Evolutionary conservation across 2,797 vertebrate genomes (phyloP), one percentile per base, ranked within the genome.

Genomic region (Muscicapa striata): DNA sequence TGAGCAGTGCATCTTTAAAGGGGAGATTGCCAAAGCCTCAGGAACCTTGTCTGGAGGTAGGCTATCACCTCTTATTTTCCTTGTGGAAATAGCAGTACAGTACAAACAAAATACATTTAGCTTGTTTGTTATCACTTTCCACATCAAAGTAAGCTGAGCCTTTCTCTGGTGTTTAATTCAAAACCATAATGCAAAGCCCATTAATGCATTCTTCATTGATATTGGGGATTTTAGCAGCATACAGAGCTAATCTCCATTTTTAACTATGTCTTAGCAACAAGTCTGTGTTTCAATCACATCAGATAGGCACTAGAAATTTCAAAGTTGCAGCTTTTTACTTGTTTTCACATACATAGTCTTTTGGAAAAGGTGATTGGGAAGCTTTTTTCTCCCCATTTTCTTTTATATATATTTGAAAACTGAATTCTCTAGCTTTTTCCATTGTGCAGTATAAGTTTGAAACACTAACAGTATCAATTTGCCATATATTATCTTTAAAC

Each of bases 11-110:
- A 98, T 99, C 97, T 99, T 99, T 96, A 98, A 97, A 91, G 99
- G 99, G 58, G 99, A 99, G 97, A 99, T 99, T 23, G 99, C 99
- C 54, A 99, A 99, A 95, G 99, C 99, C 22, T 99, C 99, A 0
- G 99, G 99, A 87, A 98, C 98, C 1, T 96, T 99, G 62, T 97
- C 98, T 14, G 99, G 99, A 99, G 99, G 99, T 99, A 98, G 12
- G 8, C 49, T 81, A 5, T 80, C 3, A 19, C 82, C 82, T 54
- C 51, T 92, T 29, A 20, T 63, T 74, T 67, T 58, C 66, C 54
- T 54, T 61, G 40, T 72, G 58, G 55, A 79, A 93, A 6, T 21
- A 54, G 30, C 20, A 61, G 21, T 32, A 16, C 41, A 36, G 32
- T 41, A 26, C 52, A 89, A 90, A 84, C 57, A 67, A 77, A 83